Conservation (phyloP, 2,888 invertebrate genomes). For the Leptopterna dolabrata region DNA sequence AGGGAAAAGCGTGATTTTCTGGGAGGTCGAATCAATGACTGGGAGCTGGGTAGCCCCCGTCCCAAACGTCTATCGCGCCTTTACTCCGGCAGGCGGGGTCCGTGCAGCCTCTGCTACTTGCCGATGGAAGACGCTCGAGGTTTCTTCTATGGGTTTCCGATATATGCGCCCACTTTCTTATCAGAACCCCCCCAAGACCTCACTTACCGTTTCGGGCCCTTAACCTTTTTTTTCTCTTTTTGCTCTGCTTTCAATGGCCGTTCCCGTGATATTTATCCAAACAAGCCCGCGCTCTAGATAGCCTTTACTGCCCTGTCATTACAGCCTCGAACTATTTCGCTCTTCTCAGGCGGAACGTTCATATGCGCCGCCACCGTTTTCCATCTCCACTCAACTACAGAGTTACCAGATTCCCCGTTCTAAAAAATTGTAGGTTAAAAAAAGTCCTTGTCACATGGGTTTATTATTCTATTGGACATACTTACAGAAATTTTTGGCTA, state of each 20-base stretch:
- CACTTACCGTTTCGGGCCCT: background rate
- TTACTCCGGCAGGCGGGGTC: background rate
- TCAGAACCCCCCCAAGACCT: background rate
- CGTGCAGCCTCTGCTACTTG: background rate
- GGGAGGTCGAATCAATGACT: slow-evolving; percentile 18
- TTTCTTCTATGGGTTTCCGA: slow-evolving; percentile 7
- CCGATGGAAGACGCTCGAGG: background rate
- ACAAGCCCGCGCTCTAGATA: background rate
- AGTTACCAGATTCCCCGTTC: too few species aligned
- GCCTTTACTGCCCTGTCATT: background rate
- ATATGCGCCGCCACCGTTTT: too few species aligned
- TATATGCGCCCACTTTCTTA: slow-evolving; percentile 11
- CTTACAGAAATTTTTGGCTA: too few species aligned
- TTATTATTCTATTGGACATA: too few species aligned
- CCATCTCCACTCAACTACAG: too few species aligned
- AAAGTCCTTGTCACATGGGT: too few species aligned
- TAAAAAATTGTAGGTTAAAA: too few species aligned
- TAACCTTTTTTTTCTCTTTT: background rate
- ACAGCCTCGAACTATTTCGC: background rate
- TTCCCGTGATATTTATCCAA: background rate
- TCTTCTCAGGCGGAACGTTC: too few species aligned
- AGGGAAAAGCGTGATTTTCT: slow-evolving; percentile 25
- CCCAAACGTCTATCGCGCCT: background rate
- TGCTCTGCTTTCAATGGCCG: background rate
- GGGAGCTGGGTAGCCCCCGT: background rate